Evolutionary conservation across 2,888 invertebrate species (phyloP), one percentile per base, ranked within the genome.

Genomic region (Cartodere bifasciata): DNA sequence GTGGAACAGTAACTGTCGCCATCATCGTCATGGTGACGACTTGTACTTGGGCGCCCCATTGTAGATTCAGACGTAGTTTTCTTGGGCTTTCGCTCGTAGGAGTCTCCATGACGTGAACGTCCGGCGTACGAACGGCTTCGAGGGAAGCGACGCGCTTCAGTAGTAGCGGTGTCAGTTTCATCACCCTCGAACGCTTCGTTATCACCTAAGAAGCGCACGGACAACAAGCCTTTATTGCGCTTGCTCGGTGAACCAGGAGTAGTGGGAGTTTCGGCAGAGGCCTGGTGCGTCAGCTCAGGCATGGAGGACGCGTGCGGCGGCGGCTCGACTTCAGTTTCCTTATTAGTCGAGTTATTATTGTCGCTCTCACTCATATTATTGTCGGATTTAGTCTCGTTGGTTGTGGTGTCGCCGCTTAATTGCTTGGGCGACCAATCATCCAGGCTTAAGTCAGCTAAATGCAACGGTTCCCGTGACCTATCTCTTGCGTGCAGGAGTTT

Each of bases 1-100:
- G 91, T 90, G 22, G 90, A 90, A 57, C 90, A 91, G 50, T 82
- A 78, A 53, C 85, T 84, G 43, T 74, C 77, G 6, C 72, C 71
- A 49, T 81, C 81, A 4, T 78, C 77, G 26, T 72, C 70, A 28
- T 39, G 36, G 26, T 42, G 44, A 21, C 38, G 52, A 42, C 44
- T 58, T 4, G 44, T 43, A 24, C 49, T 44, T 6, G 47, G 44
- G n/a, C n/a, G n/a, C n/a, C n/a, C n/a, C 39, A 56, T 44, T 26
- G 55, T 53, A 14, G 47, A 46, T 25, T 58, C 59, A 2, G 57
- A 55, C 3, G 48, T 50, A 4, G 56, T 54, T 41, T 56, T 56
- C 13, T 32, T 36, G 3, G 37, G 36, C 39, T 52, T 46, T 32
- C 56, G 40, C 29, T 55, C 55, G 13, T 56, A 39, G 20, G 53